Percentiles rank a stretch among this genome's conserved stretches.
Conservation (phyloP, 2,888 invertebrate species). For the Linnaemya vulpina region DNA sequence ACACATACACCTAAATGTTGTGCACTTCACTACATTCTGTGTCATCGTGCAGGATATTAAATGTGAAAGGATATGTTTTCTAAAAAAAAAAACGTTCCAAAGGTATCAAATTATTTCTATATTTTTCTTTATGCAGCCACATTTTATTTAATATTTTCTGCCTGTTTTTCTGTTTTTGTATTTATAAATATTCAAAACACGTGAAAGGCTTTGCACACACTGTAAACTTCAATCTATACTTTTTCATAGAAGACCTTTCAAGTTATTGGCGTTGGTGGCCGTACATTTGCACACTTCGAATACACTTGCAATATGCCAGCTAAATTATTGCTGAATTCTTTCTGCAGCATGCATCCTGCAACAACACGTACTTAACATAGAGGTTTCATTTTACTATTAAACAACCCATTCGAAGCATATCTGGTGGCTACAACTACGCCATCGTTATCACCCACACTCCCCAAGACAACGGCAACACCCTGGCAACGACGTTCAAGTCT, state of each 20-base stretch:
- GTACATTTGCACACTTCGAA: neutral
- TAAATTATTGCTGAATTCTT: slow-evolving; percentile 1
- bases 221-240: slow-evolving; percentile 31
- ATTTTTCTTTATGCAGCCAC: slow-evolving; percentile 37
- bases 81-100: slow-evolving; percentile 10
- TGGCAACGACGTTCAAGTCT: neutral
- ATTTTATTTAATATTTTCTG: slow-evolving; percentile 15
- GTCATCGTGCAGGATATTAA: neutral
- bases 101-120: slow-evolving; percentile 37
- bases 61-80: slow-evolving; percentile 17
- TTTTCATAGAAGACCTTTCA: slow-evolving; percentile 35
- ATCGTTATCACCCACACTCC: slow-evolving; percentile 20
- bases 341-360: neutral
- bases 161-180: slow-evolving; percentile 4
- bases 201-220: slow-evolving; percentile 56
- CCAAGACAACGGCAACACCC: neutral
- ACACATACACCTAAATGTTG: neutral
- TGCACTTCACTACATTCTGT: neutral
- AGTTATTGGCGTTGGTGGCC: slow-evolving; percentile 29
- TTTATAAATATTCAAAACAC: slow-evolving; percentile 67
- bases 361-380: slow-evolving; percentile 56
- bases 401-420: slow-evolving; percentile 24
- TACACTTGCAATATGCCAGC: slow-evolving; percentile 26
- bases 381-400: slow-evolving; percentile 58
- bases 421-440: slow-evolving; percentile 33